Conservation (phyloP, 1,140 invertebrate genomes). For the Battus philenor region DNA sequence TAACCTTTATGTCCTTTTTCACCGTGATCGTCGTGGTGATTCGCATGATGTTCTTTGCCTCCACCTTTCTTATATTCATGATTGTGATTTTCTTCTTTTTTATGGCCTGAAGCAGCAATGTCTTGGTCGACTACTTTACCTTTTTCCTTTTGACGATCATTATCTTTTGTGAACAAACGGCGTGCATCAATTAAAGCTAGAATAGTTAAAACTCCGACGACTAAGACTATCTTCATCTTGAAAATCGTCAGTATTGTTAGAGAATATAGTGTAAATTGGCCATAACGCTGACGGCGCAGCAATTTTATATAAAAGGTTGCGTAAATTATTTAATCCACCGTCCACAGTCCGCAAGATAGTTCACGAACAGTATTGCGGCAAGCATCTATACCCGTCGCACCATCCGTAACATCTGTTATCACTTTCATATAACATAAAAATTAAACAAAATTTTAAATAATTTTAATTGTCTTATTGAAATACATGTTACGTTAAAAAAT, state of each 20-base stretch:
- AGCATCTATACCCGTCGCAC: conserved; percentile 16
- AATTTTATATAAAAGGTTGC: conserved; percentile 72
- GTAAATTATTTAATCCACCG: conserved; percentile 56
- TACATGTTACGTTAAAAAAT: background rate
- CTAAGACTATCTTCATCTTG: conserved; percentile 49
- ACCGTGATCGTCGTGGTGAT: conserved; percentile 72
- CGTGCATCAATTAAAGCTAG: conserved; percentile 17
- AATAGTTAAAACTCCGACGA: conserved; percentile 41
- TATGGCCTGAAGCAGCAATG: conserved; percentile 77
- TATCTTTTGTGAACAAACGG: background rate
- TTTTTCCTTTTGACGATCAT: background rate
- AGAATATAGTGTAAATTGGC: conserved; percentile 39
- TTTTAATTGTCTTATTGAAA: background rate
- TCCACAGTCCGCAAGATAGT: conserved; percentile 48
- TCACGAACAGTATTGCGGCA: conserved; percentile 41
- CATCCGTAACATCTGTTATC: background rate
- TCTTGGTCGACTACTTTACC: conserved; percentile 65
- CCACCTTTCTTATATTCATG: conserved; percentile 77
- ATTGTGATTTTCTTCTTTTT: conserved; percentile 76
- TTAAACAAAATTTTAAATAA: background rate
- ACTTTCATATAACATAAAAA: background rate
- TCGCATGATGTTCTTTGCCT: conserved; percentile 73
- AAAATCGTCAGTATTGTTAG: conserved; percentile 18
- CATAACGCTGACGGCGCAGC: conserved; percentile 53
- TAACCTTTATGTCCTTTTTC: conserved; percentile 82